Evolutionary conservation across 2,113 vertebrate species (phyloP), one percentile per base, ranked within the genome.

Genomic region (Spea bombifrons): DNA sequence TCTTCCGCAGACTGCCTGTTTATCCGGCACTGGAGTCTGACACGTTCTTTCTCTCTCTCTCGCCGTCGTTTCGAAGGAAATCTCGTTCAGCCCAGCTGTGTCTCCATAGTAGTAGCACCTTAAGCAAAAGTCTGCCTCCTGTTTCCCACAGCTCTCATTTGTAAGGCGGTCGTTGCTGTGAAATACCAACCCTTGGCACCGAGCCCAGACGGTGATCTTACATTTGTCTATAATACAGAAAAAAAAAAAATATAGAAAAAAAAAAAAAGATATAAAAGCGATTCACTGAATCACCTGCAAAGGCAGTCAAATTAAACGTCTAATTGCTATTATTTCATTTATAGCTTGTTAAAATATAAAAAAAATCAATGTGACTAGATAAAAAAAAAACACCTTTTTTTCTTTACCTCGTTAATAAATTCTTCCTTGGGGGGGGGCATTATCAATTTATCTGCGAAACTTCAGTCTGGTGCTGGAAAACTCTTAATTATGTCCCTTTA

Each of bases 31-130:
- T 91, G 86, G 88, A 92, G 90, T 90, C 90, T 90, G 90, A 93
- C 88, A 90, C 88, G 88, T 88, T 86, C 86, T 87, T 84, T 88
- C 88, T 91, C 88, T 89, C 88, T 91, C 86, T 90, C 78, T 80
- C 3, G 65, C 66, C 69, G 70, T 66, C 89, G 84, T 85, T 89
- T 92, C 92, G 90, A 93, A 92, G 92, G 92, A 93, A 95, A 95
- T 95, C 93, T 95, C 94, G 92, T 94, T 94, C 91, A 94, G 92
- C 91, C 92, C 94, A 93, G 94, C 94, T 94, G 92, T 90, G 91
- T 96, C 94, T 95, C 95, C 94, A 96, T 96, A 94, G 95, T 91
- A 92, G 93, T 94, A 92, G 91, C 91, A 95, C 93, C 93, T 94
- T 93, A 92, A 90, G 87, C 93, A 88, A 90, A 78, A 90, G 88